Base-by-base conservation (phyloP, 2,888 invertebrate genomes). In the Machimus rusticus region DNA sequence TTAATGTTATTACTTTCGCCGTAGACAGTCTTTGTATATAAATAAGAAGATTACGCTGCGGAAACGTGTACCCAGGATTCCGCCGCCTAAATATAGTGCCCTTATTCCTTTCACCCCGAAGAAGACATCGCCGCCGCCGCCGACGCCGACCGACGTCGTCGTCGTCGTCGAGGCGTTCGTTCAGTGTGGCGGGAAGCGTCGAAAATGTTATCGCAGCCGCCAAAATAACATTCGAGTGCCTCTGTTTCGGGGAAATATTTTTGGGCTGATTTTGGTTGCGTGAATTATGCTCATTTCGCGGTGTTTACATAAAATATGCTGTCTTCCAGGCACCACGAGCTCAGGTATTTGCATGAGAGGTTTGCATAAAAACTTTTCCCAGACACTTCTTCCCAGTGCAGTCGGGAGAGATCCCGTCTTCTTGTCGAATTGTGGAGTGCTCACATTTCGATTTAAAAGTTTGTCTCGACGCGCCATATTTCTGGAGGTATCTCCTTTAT, bases 1-100 rank as follows among this genome's bases (percentile, higher is more conserved):
- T 90, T 90, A 90, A 90, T 90, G 89, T 90, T 90, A 90, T 89
- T 89, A 90, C 89, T 89, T 90, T 89, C 89, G 87, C 88, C 88
- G 88, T 88, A 90, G 89, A 89, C 89, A 89, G 89, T 89, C 88
- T 87, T 89, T 88, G 89, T 89, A 89, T 89, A 90, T 90, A 89
- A 89, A 89, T 90, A 90, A 90, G 89, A 89, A 90, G 89, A 89
- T 90, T 90, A 90, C 89, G 88, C 86, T 89, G 89, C 89, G 89
- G 89, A 89, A 89, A 89, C 89, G 89, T 89, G 89, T 89, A 89
- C 9, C 46, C 8, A 46, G 39, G 66, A 84, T 84, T 31, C 84
- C 23, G 23, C 84, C 66, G 57, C 74, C 74, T 84, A 39, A 37
- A 57, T 23, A 12, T 31, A 66, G 39, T 46, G 43, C 39, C 84